A percentile compares a stretch with the other conserved stretches of the same genome.
Evolutionary conservation across 2,888 invertebrate species (phyloP).

Genomic region (Drosophila vallismaia): DNA sequence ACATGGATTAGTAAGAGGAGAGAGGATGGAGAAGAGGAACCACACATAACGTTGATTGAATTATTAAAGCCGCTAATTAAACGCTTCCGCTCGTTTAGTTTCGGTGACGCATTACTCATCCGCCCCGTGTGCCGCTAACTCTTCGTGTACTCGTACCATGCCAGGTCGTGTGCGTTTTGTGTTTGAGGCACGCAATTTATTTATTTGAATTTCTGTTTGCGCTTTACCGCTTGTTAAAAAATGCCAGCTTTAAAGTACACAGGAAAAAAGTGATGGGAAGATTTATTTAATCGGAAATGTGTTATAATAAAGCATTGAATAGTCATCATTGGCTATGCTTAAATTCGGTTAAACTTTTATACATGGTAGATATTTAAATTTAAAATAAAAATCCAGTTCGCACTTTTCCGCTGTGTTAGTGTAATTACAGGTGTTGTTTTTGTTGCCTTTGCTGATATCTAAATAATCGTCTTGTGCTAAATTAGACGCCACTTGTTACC

Average conservation of each 20-base stretch:
- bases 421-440: conserved; percentile 49
- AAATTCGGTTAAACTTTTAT: too few species aligned
- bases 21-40: background rate
- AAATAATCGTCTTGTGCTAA: conserved; percentile 70
- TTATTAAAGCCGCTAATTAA: conserved; percentile 77
- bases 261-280: background rate
- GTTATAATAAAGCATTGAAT: too few species aligned
- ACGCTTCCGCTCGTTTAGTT: conserved; percentile 76
- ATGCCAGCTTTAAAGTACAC: background rate
- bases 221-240: conserved; percentile 10
- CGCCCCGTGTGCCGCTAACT: conserved; percentile 50
- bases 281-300: background rate
- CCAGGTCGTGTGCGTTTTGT: conserved; percentile 2
- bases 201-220: conserved; percentile 72
- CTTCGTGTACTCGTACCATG: conserved; percentile 6
- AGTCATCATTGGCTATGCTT: too few species aligned
- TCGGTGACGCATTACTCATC: conserved; percentile 57
- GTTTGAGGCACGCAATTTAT: conserved; percentile 70
- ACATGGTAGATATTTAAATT: background rate
- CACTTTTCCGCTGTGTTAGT: conserved; percentile 13
- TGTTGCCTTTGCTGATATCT: conserved; percentile 56
- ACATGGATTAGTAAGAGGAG: background rate
- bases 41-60: conserved; percentile 64
- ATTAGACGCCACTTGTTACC: conserved; percentile 68
- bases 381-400: background rate